Evolutionary conservation across 2,797 vertebrate species (phyloP), one percentile per base, ranked within the genome.

Genomic region (Gadopsis bispinosus): DNA sequence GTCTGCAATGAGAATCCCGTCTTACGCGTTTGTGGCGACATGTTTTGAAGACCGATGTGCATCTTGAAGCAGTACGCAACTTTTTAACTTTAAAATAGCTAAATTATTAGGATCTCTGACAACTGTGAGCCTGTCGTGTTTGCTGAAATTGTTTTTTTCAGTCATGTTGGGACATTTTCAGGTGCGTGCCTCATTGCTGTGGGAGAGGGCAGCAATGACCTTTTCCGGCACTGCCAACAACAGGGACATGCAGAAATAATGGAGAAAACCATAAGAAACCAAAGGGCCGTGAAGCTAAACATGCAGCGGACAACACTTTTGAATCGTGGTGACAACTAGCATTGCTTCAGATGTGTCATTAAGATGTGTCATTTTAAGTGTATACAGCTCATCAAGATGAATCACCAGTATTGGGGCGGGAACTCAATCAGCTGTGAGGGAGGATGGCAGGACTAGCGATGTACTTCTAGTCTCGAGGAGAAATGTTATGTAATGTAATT

Each of bases 171-270:
- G 62, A 39, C 43, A 50, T 69, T 72, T 53, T 75, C 51, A 35
- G 41, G 35, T 63, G 59, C 55, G 31, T 45, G 53, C 14, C 37
- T 58, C 47, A 22, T 39, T 33, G 54, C 39, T 29, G 39, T 35
- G 35, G 19, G 48, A 48, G 41, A 58, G 29, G 59, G 41, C 63
- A 72, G 71, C 47, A 7, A 19, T 77, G 81, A 82, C 72, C 62
- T 85, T 85, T 80, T 63, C 69, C 69, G 55, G 47, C 48, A 48
- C 33, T 13, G n/a, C 63, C 67, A 60, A 75, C 35, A 72, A 37
- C 60, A 37, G 66, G 35, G 29, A 82, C 66, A 73, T 86, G 76
- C 53, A 82, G 48, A 78, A 73, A 70, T 70, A 75, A 79, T 64
- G 19, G 41, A 75, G 51, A 13, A 50, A 69, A 67, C 20, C 35